A percentile compares a stretch with the other conserved stretches of the same genome.
These are phyloP conservation scores for Myanophis thanlyinensis DNA, from an alignment of 2,113 vertebrate species.

Conservation along the genomic window DNA sequence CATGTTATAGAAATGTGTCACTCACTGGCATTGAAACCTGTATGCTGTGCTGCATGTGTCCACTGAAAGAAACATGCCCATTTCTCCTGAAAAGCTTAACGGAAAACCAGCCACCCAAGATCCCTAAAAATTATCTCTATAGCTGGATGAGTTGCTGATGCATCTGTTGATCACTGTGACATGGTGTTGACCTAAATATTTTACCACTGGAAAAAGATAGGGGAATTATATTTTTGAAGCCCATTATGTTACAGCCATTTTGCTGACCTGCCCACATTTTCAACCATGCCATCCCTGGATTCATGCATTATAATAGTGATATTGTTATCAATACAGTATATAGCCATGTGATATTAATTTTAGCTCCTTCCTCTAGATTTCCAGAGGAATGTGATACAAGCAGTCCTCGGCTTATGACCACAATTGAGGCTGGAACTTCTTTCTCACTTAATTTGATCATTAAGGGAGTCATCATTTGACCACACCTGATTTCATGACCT, in stretches of 20 bases:
- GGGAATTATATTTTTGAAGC: neutral
- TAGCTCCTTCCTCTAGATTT: neutral
- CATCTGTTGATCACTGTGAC: neutral
- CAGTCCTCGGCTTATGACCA: too few relatives aligned
- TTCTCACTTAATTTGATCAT: too few relatives aligned
- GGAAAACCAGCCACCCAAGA: neutral
- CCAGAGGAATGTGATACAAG: neutral
- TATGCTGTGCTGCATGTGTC: neutral
- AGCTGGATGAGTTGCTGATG: neutral
- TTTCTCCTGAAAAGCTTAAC: neutral
- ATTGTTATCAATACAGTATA: neutral
- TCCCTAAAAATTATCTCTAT: neutral
- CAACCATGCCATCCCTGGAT: neutral
- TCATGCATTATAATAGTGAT: too few relatives aligned
- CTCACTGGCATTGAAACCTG: neutral
- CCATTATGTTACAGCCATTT: neutral
- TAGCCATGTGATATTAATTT: neutral
- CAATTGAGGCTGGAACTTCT: too few relatives aligned
- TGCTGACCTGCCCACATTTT: neutral
- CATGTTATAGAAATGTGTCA: neutral
- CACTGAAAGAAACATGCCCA: neutral
- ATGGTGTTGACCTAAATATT: neutral
- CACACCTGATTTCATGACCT: too few relatives aligned
- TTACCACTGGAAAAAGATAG: neutral
- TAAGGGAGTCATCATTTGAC: too few relatives aligned